These are phyloP conservation scores for Mesorhabditis spiculigera DNA, from an alignment of 2,888 invertebrate species.

Conservation along the genomic window DNA sequence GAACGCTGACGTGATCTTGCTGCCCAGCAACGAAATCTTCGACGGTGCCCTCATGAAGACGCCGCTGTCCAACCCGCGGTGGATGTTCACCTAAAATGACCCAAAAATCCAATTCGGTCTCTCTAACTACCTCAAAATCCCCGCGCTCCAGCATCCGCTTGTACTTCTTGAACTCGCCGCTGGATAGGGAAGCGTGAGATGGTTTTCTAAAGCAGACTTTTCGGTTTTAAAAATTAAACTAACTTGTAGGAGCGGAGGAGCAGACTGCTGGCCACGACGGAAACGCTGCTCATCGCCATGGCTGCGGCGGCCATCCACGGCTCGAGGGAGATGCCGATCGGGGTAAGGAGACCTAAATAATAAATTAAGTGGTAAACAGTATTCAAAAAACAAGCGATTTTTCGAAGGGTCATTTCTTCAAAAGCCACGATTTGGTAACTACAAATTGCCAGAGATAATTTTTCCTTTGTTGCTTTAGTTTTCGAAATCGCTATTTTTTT, in stretches of 20 bases:
- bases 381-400: neutral
- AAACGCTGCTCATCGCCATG: slow-evolving; percentile 96
- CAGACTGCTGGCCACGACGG: slow-evolving; percentile 91
- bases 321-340: slow-evolving; percentile 65
- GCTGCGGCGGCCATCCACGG: slow-evolving; percentile 99
- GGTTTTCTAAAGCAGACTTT: slow-evolving; percentile 68
- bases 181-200: slow-evolving; percentile 71
- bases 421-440: neutral
- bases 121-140: slow-evolving; percentile 11
- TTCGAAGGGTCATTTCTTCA: neutral
- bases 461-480: neutral
- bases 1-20: slow-evolving; percentile 24
- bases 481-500: neutral
- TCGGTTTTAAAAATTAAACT: slow-evolving; percentile 59
- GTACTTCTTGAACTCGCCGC: slow-evolving; percentile 73
- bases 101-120: slow-evolving; percentile 15
- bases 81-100: slow-evolving; percentile 69
- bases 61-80: slow-evolving; percentile 75
- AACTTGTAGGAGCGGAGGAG: slow-evolving; percentile 75
- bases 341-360: slow-evolving; percentile 62
- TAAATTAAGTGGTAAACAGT: slow-evolving; percentile 21
- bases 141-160: slow-evolving; percentile 66
- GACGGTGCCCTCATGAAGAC: slow-evolving; percentile 25
- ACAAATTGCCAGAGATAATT: no score
- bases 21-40: slow-evolving; percentile 24